Base-by-base conservation (phyloP, 2,888 invertebrate species). In the Lasioglossum marginatum region DNA sequence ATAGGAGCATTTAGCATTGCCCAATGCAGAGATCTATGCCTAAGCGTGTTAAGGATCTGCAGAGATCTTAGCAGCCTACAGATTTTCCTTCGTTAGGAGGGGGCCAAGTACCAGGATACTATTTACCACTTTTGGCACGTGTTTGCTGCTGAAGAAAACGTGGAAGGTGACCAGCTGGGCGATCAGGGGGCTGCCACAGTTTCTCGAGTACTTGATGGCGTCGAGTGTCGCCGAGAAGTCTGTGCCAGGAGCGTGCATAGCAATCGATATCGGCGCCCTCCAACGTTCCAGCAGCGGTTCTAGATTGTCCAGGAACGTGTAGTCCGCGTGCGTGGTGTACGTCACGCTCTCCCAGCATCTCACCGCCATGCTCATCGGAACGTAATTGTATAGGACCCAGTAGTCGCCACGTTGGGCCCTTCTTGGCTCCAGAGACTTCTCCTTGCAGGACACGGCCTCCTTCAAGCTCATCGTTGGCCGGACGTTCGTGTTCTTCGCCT, bases 321-420 rank as follows among this genome's bases (percentile, higher is more conserved):
- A 98, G 93, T 98, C 98, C 6, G 98, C 98, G 95, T 99, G 99
- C 23, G 99, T 99, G 57, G 98, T 98, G 94, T 98, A 98, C 1
- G 99, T 99, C 89, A 99, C 96, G 90, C 97, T 97, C 95, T 98
- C 98, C 95, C 98, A 97, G 95, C 98, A 98, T 93, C 96, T 96
- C 76, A 97, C 94, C 70, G 96, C 95, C 88, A 94, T 94, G 83
- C 97, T 97, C 82, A 98, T 97, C 66, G 96, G 96, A 89, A 98
- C 97, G 94, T 97, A 98, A 96, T 98, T 98, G 95, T 98, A 97
- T 85, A 98, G 96, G 91, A 98, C 98, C 98, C 98, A 98, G 95
- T 97, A 98, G 92, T 97, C 97, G 34, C 98, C 98, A 2, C 97
- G 96, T 93, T 98, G 98, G 80, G 96, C 95, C 70, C 96, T 97